Evolutionary conservation across 1,140 invertebrate genomes (phyloP), one percentile per base, ranked within the genome.

Genomic region (Drosophila santomea): DNA sequence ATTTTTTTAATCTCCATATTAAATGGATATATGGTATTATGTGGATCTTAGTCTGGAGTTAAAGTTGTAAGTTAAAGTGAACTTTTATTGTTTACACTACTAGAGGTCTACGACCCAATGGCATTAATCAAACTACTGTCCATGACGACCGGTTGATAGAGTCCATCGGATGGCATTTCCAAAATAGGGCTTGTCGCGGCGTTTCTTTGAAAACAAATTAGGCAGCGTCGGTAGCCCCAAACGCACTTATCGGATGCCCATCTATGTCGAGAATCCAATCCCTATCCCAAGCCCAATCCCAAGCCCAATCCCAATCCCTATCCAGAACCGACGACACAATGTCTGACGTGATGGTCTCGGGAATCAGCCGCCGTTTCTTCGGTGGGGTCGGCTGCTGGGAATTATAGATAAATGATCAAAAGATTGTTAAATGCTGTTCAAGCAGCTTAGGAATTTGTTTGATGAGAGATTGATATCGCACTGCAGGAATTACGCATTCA

Each of bases 391-490:
- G 10, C 43, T 11, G 17, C 41, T 58, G 62, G 39, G 76, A 73
- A 59, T 60, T 66, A 63, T 81, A 85, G 74, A 74, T 85, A 77
- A 69, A 73, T 85, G 78, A 54, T 80, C 56, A 84, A 67, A 74
- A 81, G 83, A 86, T 82, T 86, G 82, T 86, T 86, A 86, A 85
- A 82, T 86, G 82, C 80, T 78, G 85, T 76, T 86, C 74, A 78
- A 81, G 80, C 82, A 86, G 69, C 82, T 82, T 75, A 66, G 64
- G 69, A 86, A 86, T 86, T 86, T 82, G 80, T 86, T 75, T 86
- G 82, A 86, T 78, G 82, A 73, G 82, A 86, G 85, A 86, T 86
- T 82, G 74, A 86, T 75, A 76, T 86, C 83, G 82, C 57, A 23
- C 10, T 41, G 61, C 57, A 69, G 81, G 82, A 80, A 74, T 86